A percentile compares a stretch with the other conserved stretches of the same genome.
Evolutionary conservation across 35 echinoderm and acorn worm species (phyloP).

Genomic region (Patiria miniata): DNA sequence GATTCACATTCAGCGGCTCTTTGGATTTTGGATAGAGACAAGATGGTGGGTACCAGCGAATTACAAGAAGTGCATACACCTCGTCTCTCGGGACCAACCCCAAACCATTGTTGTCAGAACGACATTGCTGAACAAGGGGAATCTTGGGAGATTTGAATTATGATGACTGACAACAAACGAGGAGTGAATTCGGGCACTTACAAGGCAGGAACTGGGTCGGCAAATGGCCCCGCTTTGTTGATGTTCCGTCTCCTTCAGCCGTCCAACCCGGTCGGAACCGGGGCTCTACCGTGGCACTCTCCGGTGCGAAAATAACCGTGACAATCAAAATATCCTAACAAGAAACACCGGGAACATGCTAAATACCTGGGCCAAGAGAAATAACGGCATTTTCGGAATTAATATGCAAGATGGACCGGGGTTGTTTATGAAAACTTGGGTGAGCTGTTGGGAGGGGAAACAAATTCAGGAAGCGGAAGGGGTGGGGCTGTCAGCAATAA

Average conservation of each 20-base stretch:
- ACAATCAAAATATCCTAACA: constrained; percentile 21
- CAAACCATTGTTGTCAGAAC: no score
- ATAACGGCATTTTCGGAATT: neutral
- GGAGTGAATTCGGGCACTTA: constrained; percentile 2
- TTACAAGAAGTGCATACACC: no score
- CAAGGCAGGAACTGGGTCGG: constrained; percentile 6
- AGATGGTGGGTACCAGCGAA: no score
- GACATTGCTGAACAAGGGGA: neutral
- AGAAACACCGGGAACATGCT: neutral
- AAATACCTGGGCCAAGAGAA: neutral
- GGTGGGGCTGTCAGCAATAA: no score
- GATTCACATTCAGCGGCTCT: no score
- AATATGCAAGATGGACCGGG: neutral
- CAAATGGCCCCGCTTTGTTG: constrained; percentile 1
- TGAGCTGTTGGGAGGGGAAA: no score
- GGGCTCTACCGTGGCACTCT: neutral
- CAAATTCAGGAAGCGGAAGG: no score
- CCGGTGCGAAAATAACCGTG: neutral
- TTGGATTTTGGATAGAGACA: no score
- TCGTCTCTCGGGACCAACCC: no score
- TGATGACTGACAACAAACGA: constrained; percentile 8
- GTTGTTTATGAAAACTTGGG: no score
- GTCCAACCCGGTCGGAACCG: neutral
- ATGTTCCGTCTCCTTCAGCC: constrained; percentile 19
- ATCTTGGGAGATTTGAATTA: neutral